Conservation (phyloP, 1,140 invertebrate genomes). For the Leptinotarsa undecemlineata region DNA sequence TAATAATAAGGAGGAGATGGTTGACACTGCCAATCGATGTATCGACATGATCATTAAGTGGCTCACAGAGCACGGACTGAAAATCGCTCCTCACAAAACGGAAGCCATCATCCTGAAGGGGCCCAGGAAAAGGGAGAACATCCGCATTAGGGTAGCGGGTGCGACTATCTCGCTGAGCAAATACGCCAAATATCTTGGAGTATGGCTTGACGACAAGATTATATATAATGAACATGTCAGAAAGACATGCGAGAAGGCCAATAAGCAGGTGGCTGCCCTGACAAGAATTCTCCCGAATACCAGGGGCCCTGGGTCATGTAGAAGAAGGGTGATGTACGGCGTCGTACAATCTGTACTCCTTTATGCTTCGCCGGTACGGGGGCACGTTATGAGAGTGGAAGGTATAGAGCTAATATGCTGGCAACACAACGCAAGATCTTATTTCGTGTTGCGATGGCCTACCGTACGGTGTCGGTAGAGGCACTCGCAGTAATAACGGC, state of each 20-base stretch:
- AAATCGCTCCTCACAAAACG: conserved; percentile 8
- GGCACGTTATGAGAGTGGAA: conserved; percentile 12
- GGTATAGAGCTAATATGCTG: conserved; percentile 20
- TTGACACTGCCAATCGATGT: background rate
- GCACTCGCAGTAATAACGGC: conserved; percentile 35
- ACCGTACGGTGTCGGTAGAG: conserved; percentile 37
- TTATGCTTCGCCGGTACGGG: conserved; percentile 39
- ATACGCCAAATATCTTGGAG: conserved; percentile 15
- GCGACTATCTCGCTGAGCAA: background rate
- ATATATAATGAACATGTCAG: conserved; percentile 3
- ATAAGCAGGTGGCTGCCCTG: conserved; percentile 13
- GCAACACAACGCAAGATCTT: conserved; percentile 20
- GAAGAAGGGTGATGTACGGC: no score
- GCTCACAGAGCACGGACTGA: background rate
- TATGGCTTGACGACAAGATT: background rate
- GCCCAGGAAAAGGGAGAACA: conserved; percentile 4
- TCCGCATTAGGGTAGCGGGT: background rate
- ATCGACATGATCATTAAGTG: background rate
- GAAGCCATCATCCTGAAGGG: conserved; percentile 14
- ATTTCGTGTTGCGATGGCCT: conserved; percentile 30
- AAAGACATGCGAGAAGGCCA: conserved; percentile 22
- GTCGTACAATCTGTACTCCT: conserved; percentile 29
- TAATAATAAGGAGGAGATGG: background rate
- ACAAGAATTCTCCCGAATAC: conserved; percentile 32
- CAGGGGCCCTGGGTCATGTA: conserved; percentile 33